Conservation (phyloP, 2,888 invertebrate species). For the Tenthredo livida region DNA sequence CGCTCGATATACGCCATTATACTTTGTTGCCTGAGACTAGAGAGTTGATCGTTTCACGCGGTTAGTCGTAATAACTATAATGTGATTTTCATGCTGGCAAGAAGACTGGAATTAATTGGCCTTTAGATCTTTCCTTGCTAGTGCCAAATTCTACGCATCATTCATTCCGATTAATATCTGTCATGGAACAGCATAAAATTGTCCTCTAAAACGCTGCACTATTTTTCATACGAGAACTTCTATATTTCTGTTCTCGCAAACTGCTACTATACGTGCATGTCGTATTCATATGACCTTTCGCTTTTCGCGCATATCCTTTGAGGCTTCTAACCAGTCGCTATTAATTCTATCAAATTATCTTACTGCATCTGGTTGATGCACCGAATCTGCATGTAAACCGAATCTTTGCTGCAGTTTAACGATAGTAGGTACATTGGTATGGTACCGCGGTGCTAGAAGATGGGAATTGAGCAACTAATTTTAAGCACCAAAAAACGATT, state of each 20-base stretch:
- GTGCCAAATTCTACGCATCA: slow-evolving; percentile 37
- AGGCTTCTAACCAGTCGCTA: not conserved
- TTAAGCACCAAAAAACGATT: slow-evolving; percentile 43
- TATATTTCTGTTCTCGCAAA: not conserved
- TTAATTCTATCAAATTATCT: not conserved
- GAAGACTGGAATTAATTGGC: slow-evolving; percentile 40
- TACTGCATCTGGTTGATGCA: not conserved
- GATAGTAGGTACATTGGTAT: not conserved
- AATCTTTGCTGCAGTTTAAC: slow-evolving; percentile 2
- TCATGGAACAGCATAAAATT: slow-evolving; percentile 24
- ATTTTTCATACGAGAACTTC: not conserved
- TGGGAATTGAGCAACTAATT: slow-evolving; percentile 47
- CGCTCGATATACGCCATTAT: not conserved
- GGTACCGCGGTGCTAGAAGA: slow-evolving; percentile 1
- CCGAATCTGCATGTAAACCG: not conserved
- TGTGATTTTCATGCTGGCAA: slow-evolving; percentile 26
- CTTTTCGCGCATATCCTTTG: not conserved
- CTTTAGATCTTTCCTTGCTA: not conserved
- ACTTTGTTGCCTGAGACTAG: not conserved
- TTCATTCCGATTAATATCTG: slow-evolving; percentile 42
- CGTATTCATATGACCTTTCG: not conserved
- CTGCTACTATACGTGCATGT: not conserved
- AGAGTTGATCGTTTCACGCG: slow-evolving; percentile 10
- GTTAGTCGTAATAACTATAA: not conserved
- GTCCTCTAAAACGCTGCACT: not conserved